A percentile compares a stretch with the other conserved stretches of the same genome.
phyloP scores from a whole-genome alignment of 1,140 invertebrate genomes.

The Hyles euphorbiae region DNA sequence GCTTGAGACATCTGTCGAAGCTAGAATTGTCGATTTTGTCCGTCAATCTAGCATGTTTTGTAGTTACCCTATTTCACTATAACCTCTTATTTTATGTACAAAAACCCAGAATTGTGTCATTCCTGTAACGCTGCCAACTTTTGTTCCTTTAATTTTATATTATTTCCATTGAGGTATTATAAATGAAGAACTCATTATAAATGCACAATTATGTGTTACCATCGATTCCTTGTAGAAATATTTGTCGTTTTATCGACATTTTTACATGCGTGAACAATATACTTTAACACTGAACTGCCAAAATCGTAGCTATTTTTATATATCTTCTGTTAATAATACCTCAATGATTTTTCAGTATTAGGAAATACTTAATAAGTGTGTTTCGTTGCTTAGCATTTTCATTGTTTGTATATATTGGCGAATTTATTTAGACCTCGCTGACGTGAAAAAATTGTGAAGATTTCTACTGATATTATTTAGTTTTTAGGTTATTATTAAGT shows the following conservation, averaged over 20 bases:
- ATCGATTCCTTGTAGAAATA: too few species aligned
- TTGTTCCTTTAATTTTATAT: not conserved
- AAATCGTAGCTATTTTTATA: too few species aligned
- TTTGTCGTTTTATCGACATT: too few species aligned
- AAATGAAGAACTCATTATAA: not conserved
- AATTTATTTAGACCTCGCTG: conserved; percentile 17
- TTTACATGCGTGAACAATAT: too few species aligned
- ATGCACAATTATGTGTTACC: too few species aligned
- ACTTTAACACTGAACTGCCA: too few species aligned
- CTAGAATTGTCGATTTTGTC: too few species aligned
- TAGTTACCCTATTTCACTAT: too few species aligned
- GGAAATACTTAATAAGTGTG: conserved; percentile 8
- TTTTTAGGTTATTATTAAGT: conserved; percentile 17
- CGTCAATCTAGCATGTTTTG: too few species aligned
- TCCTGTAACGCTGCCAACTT: not conserved
- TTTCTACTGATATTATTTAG: conserved; percentile 18
- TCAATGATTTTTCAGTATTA: conserved; percentile 20
- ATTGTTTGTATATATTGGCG: conserved; percentile 24
- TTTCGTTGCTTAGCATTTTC: conserved; percentile 7
- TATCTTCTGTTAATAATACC: too few species aligned
- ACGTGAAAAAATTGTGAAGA: conserved; percentile 3
- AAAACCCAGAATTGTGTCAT: not conserved
- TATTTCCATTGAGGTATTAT: not conserved
- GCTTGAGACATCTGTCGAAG: too few species aligned
- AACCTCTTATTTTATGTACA: conserved; percentile 4